Evolutionary conservation across 2,888 invertebrate species (phyloP), one percentile per base, ranked within the genome.

Genomic region (Hylaea fasciaria): DNA sequence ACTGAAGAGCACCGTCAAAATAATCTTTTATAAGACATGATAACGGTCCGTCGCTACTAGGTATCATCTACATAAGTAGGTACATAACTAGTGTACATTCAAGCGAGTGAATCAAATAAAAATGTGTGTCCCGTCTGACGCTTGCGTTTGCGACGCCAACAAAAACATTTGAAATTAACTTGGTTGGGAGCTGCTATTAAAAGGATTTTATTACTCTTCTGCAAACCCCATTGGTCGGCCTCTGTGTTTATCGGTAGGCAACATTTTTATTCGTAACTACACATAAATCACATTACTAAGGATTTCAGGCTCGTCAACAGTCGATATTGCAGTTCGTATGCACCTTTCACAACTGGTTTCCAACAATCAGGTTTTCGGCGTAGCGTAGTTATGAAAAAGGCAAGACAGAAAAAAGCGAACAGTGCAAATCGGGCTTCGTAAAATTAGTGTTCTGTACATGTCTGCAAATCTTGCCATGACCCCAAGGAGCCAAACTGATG

Each of bases 331-430:
- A 44, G 12, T 40, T 56, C 53, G 53, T 48, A 48, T 62, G 52
- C 61, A 71, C 72, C 72, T 74, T 71, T 77, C 71, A 66, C 70
- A 65, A 72, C 72, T 61, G 66, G 70, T 66, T 68, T 65, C 57
- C 52, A 51, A 62, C 55, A 68, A 71, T 62, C 65, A 67, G 61
- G 65, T 74, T 73, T 72, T 73, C 68, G 68, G 64, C 58, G 50
- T 45, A 22, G 22, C 5, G 22, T 22, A n/a, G 28, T 46, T 13
- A 41, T 56, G 48, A 41, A 61, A 51, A 61, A 46, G 50, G 32
- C 48, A 35, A 55, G 12, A 40, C 56, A 62, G 51, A 47, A 40
- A 54, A 22, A 5, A 3, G 22, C 22, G 22, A 22, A 22, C 22
- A 22, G 22, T 22, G 22, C 22, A 5, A 22, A 5, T 22, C 5